Evolutionary conservation across 1,140 invertebrate species (phyloP).

Genomic region (Popillia japonica): DNA sequence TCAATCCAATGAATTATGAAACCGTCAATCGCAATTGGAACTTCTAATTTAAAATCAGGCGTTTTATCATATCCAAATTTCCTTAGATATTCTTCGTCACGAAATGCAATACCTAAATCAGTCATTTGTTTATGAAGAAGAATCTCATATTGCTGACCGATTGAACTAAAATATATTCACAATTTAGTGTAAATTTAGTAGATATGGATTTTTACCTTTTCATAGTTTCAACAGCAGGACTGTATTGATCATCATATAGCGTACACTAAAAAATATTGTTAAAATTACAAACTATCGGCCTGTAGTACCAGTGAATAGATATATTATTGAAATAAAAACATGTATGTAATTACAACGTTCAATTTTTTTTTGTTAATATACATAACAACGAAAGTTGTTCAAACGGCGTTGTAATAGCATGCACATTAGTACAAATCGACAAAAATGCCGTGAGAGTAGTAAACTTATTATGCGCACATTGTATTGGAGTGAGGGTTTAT

Average conservation of each 20-base stretch:
- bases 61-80: constrained; percentile 92
- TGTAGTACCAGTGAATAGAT: constrained; percentile 51
- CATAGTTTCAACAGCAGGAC: constrained; percentile 76
- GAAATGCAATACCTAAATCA: constrained; percentile 72
- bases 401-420: too few species aligned
- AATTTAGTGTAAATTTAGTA: not conserved
- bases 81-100: constrained; percentile 83
- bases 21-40: constrained; percentile 87
- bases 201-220: constrained; percentile 67
- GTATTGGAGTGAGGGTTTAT: too few species aligned
- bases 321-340: too few species aligned
- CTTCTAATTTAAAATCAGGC: constrained; percentile 90
- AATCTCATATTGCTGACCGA: constrained; percentile 80
- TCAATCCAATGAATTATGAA: constrained; percentile 95
- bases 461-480: too few species aligned
- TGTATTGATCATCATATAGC: constrained; percentile 80
- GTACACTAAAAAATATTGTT: constrained; percentile 64
- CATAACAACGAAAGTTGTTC: too few species aligned
- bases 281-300: constrained; percentile 45
- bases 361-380: too few species aligned
- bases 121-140: constrained; percentile 69
- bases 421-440: too few species aligned
- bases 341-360: too few species aligned
- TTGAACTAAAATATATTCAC: constrained; percentile 62
- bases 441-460: too few species aligned